These are phyloP conservation scores for Sebastes goodei DNA, from an alignment of 2,797 vertebrate species.

Conservation along the genomic window DNA sequence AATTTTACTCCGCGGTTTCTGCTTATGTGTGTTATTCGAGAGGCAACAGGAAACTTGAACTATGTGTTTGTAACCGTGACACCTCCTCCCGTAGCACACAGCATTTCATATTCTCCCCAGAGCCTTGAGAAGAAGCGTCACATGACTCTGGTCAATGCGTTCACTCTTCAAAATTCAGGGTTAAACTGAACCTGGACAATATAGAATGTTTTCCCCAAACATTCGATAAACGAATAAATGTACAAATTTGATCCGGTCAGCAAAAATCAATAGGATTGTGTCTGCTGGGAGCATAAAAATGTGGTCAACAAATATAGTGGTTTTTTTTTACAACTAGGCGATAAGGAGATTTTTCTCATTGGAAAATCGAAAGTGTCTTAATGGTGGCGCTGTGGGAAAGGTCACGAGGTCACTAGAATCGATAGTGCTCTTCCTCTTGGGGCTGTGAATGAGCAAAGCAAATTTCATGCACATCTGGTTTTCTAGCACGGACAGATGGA, in stretches of 20 bases:
- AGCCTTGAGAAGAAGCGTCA: background rate
- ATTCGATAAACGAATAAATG: background rate
- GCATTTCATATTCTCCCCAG: background rate
- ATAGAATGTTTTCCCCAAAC: background rate
- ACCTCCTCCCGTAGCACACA: background rate
- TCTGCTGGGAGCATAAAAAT: background rate
- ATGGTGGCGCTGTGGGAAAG: background rate
- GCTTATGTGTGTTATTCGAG: background rate
- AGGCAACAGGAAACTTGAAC: background rate
- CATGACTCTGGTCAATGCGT: background rate
- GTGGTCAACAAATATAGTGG: background rate
- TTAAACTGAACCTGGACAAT: background rate
- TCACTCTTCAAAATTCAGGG: background rate
- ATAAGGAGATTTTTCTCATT: constrained; percentile 2
- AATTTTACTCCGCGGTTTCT: background rate
- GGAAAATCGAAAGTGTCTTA: constrained; percentile 4
- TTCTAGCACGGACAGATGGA: background rate
- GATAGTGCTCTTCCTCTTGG: background rate
- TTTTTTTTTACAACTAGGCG: background rate
- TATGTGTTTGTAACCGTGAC: background rate
- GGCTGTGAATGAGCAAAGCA: background rate
- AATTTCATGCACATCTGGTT: constrained; percentile 26
- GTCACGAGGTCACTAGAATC: background rate
- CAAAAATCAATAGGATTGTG: background rate
- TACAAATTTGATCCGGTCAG: background rate